phyloP scores from a whole-genome alignment of 2,888 invertebrate species.

The Pandemis cinnamomeana region DNA sequence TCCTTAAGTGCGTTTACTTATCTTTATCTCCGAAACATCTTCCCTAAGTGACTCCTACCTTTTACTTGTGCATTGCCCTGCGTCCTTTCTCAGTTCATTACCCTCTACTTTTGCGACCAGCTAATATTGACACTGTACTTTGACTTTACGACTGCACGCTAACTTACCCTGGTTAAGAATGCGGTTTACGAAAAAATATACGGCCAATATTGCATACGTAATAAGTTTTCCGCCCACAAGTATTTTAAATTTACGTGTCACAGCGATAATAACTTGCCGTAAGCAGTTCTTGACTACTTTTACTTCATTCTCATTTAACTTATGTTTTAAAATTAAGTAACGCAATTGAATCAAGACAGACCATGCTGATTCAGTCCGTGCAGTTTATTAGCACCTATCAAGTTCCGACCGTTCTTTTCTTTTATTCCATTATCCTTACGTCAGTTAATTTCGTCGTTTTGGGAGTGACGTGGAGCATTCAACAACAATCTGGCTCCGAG shows the following conservation, averaged over 20 bases:
- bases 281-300: neutral
- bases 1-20: slow-evolving; percentile 7
- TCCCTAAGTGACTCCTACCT: slow-evolving; percentile 50
- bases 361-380: neutral
- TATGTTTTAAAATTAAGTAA: slow-evolving; percentile 1
- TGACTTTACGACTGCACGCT: slow-evolving; percentile 59
- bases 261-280: neutral
- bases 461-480: neutral
- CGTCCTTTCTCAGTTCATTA: slow-evolving; percentile 63
- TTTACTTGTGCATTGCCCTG: slow-evolving; percentile 59
- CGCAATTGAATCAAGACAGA: neutral
- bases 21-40: slow-evolving; percentile 41
- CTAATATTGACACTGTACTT: slow-evolving; percentile 67
- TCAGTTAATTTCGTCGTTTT: neutral
- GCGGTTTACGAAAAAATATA: slow-evolving; percentile 34
- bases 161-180: slow-evolving; percentile 46
- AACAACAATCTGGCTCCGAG: neutral
- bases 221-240: slow-evolving; percentile 15
- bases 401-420: neutral
- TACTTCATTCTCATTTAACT: neutral
- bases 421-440: slow-evolving; percentile 1
- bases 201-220: slow-evolving; percentile 15
- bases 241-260: neutral
- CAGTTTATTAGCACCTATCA: neutral
- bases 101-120: slow-evolving; percentile 53